Evolutionary conservation across 2,797 vertebrate genomes (phyloP), one percentile per base, ranked within the genome.

Genomic region (Lithobates sylvaticus): DNA sequence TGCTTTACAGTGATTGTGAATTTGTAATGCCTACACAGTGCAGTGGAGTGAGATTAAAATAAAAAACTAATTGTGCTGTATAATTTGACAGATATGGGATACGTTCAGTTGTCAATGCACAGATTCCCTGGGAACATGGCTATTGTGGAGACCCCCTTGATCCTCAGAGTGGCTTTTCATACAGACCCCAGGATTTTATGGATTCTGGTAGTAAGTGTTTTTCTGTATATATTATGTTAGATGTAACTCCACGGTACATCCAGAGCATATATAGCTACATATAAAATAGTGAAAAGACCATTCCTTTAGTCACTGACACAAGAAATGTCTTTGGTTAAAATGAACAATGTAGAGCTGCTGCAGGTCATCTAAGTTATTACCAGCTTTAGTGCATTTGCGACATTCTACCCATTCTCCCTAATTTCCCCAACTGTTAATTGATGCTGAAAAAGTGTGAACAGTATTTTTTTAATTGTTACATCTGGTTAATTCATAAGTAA

Each of bases 121-220:
- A 97, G 93, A 78, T 95, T 8, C 93, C 93, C 3, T 95, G 95
- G 47, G 95, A 96, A 76, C 96, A 96, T n/a, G 92, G 93, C 85
- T 92, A 95, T 90, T 96, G 96, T 74, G 95, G 95, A 50, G 93
- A 94, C 71, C 88, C 92, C 3, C 89, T 96, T 6, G 92, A 96
- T 68, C 89, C 89, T 58, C 90, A 89, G 23, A 96, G 94, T 81
- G 95, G 95, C 54, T 97, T 97, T 89, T 94, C 96, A 2, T 97
- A 97, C 89, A 92, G 91, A 16, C 95, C 96, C 12, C 94, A 96
- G 89, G 86, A 86, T 90, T 96, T 97, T 91, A 97, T 97, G 96
- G 95, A 96, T 44, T 94, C 93, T 72, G 91, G 94, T 81, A 96
- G 96, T 96, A 80, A 95, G 94, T 91, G 23, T 29, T 65, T 44